Base-by-base conservation (phyloP, 1,140 invertebrate species). In the Pseudomyrmex pallidus region DNA sequence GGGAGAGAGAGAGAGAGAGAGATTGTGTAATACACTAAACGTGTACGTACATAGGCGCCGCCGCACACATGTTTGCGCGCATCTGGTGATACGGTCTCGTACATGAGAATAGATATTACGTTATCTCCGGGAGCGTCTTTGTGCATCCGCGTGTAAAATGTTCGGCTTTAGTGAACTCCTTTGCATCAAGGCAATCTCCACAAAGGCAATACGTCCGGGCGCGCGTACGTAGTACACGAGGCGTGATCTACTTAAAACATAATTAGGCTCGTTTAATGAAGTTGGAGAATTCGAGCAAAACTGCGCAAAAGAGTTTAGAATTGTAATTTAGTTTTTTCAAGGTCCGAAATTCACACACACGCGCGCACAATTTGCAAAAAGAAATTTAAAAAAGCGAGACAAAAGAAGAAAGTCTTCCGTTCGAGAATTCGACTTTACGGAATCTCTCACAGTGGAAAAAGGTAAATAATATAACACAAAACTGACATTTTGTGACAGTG, bases 111-210 rank as follows among this genome's bases (percentile, higher is more conserved):
- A 59, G 66, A 70, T 80, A 80, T 80, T 80, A 80, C 59, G 66
- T 72, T 80, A 72, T 56, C 66, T 48, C 22, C 15, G 44, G 44
- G 44, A 80, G 66, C 54, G 66, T 61, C 66, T 70, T 35, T 59
- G 76, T 44, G 76, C 54, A 80, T 54, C 15, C 54, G 56, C 54
- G 76, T 35, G 76, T 72, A 80, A 80, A 80, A 80, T 50, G 56
- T 80, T 80, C 76, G 76, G 46, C 76, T 22, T 22, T 80, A 72
- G 64, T 61, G 35, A 61, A 59, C 44, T 70, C 67, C 66, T 72
- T 72, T 70, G 67, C 76, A 68, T 78, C 44, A 48, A 22, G 44
- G 15, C 48, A 35, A 20, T 5, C 35, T 44, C 35, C 50, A 57
- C 48, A 80, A 80, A 80, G 76, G 44, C 54, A 20, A 52, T n/a